phyloP scores from a whole-genome alignment of 2,888 invertebrate genomes.

The Auanema sp. region DNA sequence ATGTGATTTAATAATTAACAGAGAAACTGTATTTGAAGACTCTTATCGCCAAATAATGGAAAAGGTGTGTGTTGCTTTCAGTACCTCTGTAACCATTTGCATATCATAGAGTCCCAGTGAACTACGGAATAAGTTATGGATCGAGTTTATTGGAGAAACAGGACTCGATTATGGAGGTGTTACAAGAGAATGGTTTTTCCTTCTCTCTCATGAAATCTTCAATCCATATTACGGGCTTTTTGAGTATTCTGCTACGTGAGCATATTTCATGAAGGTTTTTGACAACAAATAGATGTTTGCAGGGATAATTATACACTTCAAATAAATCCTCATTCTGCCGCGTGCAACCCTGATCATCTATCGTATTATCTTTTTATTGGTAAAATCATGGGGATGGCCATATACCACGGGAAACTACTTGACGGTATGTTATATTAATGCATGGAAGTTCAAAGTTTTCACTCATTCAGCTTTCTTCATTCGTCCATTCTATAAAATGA shows the following conservation, averaged over 20 bases:
- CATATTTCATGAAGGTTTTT: conserved; percentile 45
- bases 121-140: conserved; percentile 95
- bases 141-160: conserved; percentile 91
- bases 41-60: conserved; percentile 92
- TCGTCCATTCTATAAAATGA: conserved; percentile 99
- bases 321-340: conserved; percentile 95
- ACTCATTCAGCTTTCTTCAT: conserved; percentile 83
- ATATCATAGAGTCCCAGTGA: conserved; percentile 73
- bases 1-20: conserved; percentile 87
- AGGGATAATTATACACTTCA: conserved; percentile 97
- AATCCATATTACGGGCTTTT: conserved; percentile 99
- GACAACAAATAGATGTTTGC: conserved; percentile 49
- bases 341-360: conserved; percentile 95
- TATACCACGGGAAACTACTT: conserved; percentile 94
- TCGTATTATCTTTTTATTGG: conserved; percentile 98
- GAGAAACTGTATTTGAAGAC: conserved; percentile 91
- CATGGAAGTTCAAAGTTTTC: conserved; percentile 64
- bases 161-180: conserved; percentile 52
- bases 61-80: conserved; percentile 67
- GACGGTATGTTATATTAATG: conserved; percentile 74
- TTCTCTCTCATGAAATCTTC: conserved; percentile 98
- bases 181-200: conserved; percentile 75
- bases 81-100: background rate
- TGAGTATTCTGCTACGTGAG: conserved; percentile 97
- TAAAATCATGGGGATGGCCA: conserved; percentile 96